These are phyloP conservation scores for Nymphalis c-album DNA, from an alignment of 2,888 invertebrate genomes.

Conservation along the genomic window DNA sequence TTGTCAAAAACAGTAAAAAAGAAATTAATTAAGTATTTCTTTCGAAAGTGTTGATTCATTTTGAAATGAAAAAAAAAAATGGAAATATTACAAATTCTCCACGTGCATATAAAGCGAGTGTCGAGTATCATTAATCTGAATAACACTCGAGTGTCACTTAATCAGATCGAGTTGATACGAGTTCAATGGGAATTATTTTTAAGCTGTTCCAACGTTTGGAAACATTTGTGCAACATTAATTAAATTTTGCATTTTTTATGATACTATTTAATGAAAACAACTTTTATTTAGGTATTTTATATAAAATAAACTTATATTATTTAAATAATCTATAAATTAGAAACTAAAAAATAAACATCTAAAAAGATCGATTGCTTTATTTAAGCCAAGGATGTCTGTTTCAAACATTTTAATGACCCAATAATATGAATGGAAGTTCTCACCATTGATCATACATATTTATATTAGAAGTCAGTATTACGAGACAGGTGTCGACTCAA, in stretches of 20 bases:
- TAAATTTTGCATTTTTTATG: background rate
- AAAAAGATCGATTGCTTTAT: background rate
- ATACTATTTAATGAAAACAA: background rate
- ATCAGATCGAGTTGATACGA: constrained; percentile 16
- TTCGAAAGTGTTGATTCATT: too few relatives aligned
- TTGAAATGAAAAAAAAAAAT: background rate
- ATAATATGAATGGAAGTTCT: background rate
- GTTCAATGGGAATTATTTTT: background rate
- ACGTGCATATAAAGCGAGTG: constrained; percentile 1
- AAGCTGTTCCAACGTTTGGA: background rate
- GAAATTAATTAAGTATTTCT: too few relatives aligned
- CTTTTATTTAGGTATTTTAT: too few relatives aligned
- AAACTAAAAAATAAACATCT: background rate
- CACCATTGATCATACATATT: constrained; percentile 10
- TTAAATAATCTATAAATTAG: too few relatives aligned
- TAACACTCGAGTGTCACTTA: constrained; percentile 13
- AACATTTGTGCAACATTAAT: background rate
- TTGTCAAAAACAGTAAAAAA: too few relatives aligned
- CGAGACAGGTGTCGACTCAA: constrained; percentile 22
- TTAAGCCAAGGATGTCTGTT: too few relatives aligned
- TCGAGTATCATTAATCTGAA: constrained; percentile 16
- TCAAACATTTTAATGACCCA: constrained; percentile 1
- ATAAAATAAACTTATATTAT: background rate
- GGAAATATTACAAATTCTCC: background rate
- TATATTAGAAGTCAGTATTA: constrained; percentile 9